Evolutionary conservation across 1,140 invertebrate species (phyloP), one percentile per base, ranked within the genome.

Genomic region (Dolichoris vasculosae): DNA sequence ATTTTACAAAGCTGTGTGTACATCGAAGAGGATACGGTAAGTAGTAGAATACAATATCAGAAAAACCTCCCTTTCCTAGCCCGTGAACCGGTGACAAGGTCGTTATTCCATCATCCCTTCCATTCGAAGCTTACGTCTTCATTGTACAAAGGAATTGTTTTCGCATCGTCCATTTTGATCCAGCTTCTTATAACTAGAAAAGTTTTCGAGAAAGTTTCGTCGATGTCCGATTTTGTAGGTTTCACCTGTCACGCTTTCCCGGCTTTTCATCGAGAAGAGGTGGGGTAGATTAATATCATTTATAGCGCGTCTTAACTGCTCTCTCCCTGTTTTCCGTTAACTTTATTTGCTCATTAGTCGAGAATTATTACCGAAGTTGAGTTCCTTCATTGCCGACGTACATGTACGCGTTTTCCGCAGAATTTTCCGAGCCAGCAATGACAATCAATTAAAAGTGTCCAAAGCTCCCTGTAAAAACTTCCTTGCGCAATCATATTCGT

Each of bases 311-410:
- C n/a, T 77, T 48, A 43, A 38, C 40, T 23, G 9, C 55, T 2
- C 38, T 40, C 43, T 43, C 15, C n/a, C 23, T 64, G 35, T 46
- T 67, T 67, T 17, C 35, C 43, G 38, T 35, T 48, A 69, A 81
- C 63, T 81, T 67, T 81, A 81, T 81, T 81, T 81, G 63, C 63
- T 51, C 79, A 81, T 81, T 81, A 81, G 64, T 43, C 23, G 26
- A 35, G 30, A 81, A 69, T 81, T 81, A 81, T 81, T 48, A 43
- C 35, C 8, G n/a, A 81, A 81, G 79, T 81, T 81, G 20, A 51
- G 75, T 11, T 43, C 35, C 4, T 13, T 26, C 67, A 73, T 73
- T 73, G 35, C 38, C 69, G n/a, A n/a, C n/a, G 13, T 43, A 73
- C 38, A 73, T 43, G 23, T n/a, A 38, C 30, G 35, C 38, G 69